Percentiles rank a stretch among this genome's conserved stretches.
These are phyloP conservation scores for Brachypodius melanocephalos DNA, from an alignment of 2,113 vertebrate genomes.

Conservation along the genomic window DNA sequence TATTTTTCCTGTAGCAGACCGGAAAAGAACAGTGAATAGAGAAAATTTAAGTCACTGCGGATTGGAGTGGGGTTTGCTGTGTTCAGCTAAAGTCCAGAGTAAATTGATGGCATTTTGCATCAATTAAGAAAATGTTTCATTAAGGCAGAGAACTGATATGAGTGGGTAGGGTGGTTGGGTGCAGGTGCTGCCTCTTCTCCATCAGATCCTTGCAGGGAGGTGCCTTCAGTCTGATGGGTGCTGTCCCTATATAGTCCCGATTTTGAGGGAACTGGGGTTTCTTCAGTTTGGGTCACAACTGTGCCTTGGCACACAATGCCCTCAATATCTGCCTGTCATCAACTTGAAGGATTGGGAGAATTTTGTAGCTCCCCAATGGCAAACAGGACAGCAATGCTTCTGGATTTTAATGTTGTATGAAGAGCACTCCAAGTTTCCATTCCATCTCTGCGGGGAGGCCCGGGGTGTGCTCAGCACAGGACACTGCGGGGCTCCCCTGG, in stretches of 20 bases:
- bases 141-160: not conserved
- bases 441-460: too few relatives aligned
- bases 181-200: not conserved
- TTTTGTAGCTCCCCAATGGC: not conserved
- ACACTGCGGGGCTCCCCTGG: not conserved
- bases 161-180: not conserved
- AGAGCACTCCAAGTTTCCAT: not conserved
- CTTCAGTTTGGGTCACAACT: not conserved
- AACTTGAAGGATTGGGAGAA: not conserved
- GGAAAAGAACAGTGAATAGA: slow-evolving; percentile 13
- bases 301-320: rapidly evolving
- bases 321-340: too few relatives aligned
- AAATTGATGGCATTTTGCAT: not conserved
- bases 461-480: not conserved
- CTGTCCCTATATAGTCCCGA: not conserved
- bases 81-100: not conserved
- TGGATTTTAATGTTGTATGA: not conserved
- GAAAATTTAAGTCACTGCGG: not conserved
- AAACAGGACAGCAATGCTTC: not conserved
- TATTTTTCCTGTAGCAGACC: slow-evolving; percentile 19
- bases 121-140: not conserved
- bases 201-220: not conserved
- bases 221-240: rapidly evolving
- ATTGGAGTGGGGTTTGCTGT: not conserved
- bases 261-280: rapidly evolving